phyloP scores from a whole-genome alignment of 2,797 vertebrate genomes.

The Glossophaga mutica region DNA sequence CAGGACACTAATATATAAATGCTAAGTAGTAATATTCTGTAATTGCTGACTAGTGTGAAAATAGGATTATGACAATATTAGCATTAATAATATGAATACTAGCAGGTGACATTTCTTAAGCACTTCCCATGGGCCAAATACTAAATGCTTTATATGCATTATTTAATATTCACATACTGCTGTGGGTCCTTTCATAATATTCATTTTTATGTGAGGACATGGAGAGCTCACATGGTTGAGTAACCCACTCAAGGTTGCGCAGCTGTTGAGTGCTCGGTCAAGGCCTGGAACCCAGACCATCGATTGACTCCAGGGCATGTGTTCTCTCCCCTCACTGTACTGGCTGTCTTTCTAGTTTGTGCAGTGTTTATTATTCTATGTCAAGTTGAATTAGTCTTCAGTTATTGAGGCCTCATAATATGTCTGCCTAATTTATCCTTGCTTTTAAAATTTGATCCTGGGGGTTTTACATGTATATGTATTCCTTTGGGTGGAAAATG shows the following conservation, averaged over 20 bases:
- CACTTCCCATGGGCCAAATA: background rate
- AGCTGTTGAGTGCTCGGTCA: background rate
- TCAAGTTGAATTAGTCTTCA: slow-evolving; percentile 31
- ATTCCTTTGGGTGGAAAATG: slow-evolving; percentile 10
- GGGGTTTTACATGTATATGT: background rate
- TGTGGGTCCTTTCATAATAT: background rate
- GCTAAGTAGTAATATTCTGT: background rate
- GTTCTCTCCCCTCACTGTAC: background rate
- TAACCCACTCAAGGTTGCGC: rapidly evolving
- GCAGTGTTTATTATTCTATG: slow-evolving; percentile 38
- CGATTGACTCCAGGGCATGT: background rate
- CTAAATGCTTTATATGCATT: background rate
- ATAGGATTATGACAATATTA: background rate
- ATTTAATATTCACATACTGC: background rate
- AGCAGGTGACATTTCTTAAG: background rate
- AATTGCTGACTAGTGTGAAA: background rate
- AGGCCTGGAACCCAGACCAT: background rate
- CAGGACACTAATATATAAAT: background rate
- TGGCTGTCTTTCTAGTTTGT: background rate
- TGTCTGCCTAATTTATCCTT: slow-evolving; percentile 44
- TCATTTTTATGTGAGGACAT: background rate
- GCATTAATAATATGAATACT: background rate
- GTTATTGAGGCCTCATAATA: background rate
- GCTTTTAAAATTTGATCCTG: slow-evolving; percentile 52
- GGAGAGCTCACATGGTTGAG: background rate